Base-by-base conservation (phyloP, 2,113 vertebrate genomes). In the Ceuthmochares aereus region DNA sequence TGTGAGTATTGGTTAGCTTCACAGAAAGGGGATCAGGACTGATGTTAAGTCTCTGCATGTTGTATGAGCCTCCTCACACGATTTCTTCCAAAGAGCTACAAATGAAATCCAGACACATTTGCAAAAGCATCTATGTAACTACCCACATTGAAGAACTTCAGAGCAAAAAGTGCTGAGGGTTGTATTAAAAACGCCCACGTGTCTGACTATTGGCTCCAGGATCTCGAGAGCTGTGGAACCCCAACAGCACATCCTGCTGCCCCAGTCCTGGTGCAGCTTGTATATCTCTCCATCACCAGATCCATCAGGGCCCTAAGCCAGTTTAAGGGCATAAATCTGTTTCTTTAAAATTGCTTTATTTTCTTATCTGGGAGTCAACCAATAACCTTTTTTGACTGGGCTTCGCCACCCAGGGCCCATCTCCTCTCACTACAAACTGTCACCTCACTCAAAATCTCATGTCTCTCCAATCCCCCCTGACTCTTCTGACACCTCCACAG, bases 361-460 rank as follows among this genome's bases (percentile, higher is more conserved):
- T 29, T 51, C 19, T 72, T 21, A 19, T 25, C 42, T 59, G 14
- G 29, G n/a, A 79, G 32, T 4, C 34, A 90, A 27, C 5, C 12
- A 37, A 64, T 27, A 29, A 14, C 6, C 7, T 0, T 37, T 34
- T 82, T 85, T 1, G 2, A 21, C 9, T 8, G n/a, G 12, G 7
- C 21, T 76, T 73, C 40, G 7, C 9, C 2, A 22, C 6, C 3
- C 2, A 1, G 10, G 8, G 9, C 18, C 55, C 23, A 13, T 30
- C 5, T 69, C n/a, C 9, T 66, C 30, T 59, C 14, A 26, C 43
- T n/a, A 51, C 32, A 84, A 10, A 51, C 40, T 36, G 32, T 6
- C 18, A 43, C 21, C 19, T 19, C 25, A 40, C 45, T 47, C 66
- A 89, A 58, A 73, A 17, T 12, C 4, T 40, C 10, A 37, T 1